Percentiles rank a stretch among this genome's conserved stretches.
Evolutionary conservation across 92 coral and sea anemone species (phyloP).

Genomic region (Porites cylindrica): DNA sequence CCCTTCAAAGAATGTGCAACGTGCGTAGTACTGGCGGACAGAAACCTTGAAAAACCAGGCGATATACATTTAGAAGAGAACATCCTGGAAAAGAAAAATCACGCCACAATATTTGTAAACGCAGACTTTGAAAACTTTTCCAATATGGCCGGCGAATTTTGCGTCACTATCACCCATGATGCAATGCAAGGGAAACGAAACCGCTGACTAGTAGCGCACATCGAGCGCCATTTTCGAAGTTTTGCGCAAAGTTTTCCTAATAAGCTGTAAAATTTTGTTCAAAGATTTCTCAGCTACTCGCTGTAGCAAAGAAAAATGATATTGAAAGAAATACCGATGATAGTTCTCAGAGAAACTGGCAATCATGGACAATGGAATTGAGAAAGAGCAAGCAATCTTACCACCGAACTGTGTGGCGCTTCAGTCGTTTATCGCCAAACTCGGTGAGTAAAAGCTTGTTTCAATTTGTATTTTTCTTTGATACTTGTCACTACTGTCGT

Average conservation of each 20-base stretch:
- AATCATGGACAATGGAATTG: constrained; percentile 56
- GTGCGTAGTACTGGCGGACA: constrained; percentile 93
- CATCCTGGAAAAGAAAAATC: constrained; percentile 64
- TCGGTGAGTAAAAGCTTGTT: constrained; percentile 64
- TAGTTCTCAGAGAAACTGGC: background rate
- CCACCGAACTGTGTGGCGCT: constrained; percentile 67
- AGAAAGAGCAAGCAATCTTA: constrained; percentile 47
- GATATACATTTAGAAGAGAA: constrained; percentile 91
- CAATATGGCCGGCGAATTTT: constrained; percentile 85
- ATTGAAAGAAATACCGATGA: background rate
- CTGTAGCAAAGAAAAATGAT: background rate
- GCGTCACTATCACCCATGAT: constrained; percentile 78
- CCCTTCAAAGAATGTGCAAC: constrained; percentile 87
- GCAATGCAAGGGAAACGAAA: constrained; percentile 23
- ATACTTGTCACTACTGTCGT: background rate
- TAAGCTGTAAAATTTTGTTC: background rate
- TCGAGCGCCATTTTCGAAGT: constrained; percentile 83
- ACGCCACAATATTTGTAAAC: constrained; percentile 19
- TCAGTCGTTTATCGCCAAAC: constrained; percentile 87
- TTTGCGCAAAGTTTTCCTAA: background rate
- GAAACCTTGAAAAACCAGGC: constrained; percentile 88
- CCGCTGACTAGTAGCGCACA: constrained; percentile 61
- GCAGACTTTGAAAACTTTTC: constrained; percentile 1
- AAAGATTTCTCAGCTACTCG: background rate
- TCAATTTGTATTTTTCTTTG: background rate